Base-by-base conservation (phyloP, 2,113 vertebrate species). In the Aegithalos caudatus region DNA sequence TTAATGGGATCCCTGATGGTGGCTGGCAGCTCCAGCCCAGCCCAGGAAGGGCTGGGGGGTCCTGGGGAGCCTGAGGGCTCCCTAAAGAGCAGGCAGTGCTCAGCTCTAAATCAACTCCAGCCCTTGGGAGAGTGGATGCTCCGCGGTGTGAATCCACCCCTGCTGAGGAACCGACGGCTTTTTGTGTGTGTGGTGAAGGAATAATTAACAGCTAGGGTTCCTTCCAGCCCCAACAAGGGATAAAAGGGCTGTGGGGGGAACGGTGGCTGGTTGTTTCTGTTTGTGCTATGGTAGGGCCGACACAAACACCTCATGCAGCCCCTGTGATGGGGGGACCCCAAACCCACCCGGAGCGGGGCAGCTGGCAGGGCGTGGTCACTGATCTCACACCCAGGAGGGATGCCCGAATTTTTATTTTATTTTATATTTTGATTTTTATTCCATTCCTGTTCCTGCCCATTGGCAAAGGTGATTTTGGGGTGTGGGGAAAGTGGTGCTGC, bases 1-100 rank as follows among this genome's bases (percentile, higher is more conserved):
- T 48, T 79, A 62, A 91, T 0, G 24, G 21, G 53, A 22, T n/a
- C 48, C 0, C 0, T 0, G 24, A 1, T 2, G 62, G 9, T 0
- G 5, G 3, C 1, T 14, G 54, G 16, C 76, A 53, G 81, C 56
- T 31, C 16, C 35, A 12, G 35, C 25, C 44, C 48, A 35, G 48
- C 0, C 31, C 51, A 31, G 61, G 0, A 3, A 25, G 31, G 28
- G 20, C 0, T 23, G 42, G 38, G 35, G 44, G 33, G 25, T 2
- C 35, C 3, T 28, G 44, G 23, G 53, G 17, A 47, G 35, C 7
- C 10, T 29, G 28, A 11, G 42, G 7, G n/a, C 1, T 2, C 12
- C 33, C 16, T 2, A 4, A 16, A 50, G 53, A 28, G 40, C 48
- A 21, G 62, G 33, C 0, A 1, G 25, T 29, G 23, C 53, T 19